Evolutionary conservation across 2,113 vertebrate species (phyloP).

Genomic region (Oceanodroma tethys): DNA sequence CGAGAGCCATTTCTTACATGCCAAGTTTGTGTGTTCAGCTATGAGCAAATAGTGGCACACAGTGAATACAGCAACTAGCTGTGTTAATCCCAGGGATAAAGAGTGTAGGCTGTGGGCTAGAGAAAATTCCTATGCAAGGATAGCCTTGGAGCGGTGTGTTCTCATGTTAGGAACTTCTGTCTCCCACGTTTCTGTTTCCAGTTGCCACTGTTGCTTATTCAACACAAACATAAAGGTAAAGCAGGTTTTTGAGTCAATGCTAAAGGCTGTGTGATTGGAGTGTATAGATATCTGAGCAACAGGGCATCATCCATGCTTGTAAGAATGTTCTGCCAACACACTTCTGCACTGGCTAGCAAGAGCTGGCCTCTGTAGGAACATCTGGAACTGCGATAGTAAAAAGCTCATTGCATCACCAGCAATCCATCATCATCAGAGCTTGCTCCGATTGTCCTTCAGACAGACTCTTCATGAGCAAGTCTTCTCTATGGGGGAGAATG

Average conservation of each 20-base stretch:
- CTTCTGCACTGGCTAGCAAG: neutral
- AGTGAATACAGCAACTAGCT: neutral
- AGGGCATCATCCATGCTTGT: neutral
- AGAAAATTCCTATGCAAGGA: neutral
- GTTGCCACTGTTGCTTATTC: neutral
- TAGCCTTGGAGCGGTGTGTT: neutral
- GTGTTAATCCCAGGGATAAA: neutral
- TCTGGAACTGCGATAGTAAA: neutral
- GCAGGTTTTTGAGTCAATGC: neutral
- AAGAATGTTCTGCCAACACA: neutral
- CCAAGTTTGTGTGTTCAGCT: neutral
- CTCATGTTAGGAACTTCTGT: neutral
- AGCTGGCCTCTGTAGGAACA: neutral
- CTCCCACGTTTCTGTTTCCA: neutral
- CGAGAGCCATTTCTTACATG: neutral
- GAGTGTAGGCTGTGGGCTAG: neutral
- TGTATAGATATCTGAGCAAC: neutral
- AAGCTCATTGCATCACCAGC: neutral
- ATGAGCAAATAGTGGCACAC: neutral
- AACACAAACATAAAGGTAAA: neutral
- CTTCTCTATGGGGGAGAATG: neutral
- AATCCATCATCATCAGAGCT: neutral
- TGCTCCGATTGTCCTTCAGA: neutral
- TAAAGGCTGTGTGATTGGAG: neutral
- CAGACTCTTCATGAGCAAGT: neutral